A percentile compares a stretch with the other conserved stretches of the same genome.
These are phyloP conservation scores for Clusia tigrina DNA, from an alignment of 2,888 invertebrate genomes.

Conservation along the genomic window DNA sequence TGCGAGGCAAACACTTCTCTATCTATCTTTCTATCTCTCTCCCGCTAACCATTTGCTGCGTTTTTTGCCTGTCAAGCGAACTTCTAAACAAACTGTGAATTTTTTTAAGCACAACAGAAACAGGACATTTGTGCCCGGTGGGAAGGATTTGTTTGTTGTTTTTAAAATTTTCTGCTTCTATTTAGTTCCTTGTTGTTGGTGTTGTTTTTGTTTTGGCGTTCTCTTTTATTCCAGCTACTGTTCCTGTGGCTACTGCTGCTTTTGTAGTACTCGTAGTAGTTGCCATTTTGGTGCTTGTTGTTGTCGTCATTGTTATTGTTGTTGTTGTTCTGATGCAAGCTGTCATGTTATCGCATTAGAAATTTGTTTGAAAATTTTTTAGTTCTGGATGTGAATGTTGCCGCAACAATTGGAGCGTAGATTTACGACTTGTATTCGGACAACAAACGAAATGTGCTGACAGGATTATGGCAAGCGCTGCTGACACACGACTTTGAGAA, in stretches of 20 bases:
- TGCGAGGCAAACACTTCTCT: slow-evolving; percentile 35
- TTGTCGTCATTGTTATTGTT: slow-evolving; percentile 22
- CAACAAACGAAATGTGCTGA: not conserved
- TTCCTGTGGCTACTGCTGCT: no score
- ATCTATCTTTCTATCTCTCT: no score
- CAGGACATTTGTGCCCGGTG: slow-evolving; percentile 39
- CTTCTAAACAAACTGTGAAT: not conserved
- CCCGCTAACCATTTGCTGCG: no score
- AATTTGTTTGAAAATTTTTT: slow-evolving; percentile 32
- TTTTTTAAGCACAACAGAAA: slow-evolving; percentile 10
- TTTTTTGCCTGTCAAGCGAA: slow-evolving; percentile 10
- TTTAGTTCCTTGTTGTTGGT: not conserved
- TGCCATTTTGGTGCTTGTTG: not conserved
- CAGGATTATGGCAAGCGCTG: not conserved
- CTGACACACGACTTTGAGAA: not conserved
- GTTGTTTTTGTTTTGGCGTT: not conserved
- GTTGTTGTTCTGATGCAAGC: slow-evolving; percentile 34
- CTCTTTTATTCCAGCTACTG: not conserved
- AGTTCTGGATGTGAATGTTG: slow-evolving; percentile 14
- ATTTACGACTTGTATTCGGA: not conserved
- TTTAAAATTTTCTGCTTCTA: not conserved
- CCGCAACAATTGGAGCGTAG: slow-evolving; percentile 37
- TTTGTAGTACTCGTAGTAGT: no score
- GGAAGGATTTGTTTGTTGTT: slow-evolving; percentile 35
- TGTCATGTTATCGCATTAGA: slow-evolving; percentile 40